Conservation (phyloP, 2,113 vertebrate genomes). For the Hippopotamus amphibius region DNA sequence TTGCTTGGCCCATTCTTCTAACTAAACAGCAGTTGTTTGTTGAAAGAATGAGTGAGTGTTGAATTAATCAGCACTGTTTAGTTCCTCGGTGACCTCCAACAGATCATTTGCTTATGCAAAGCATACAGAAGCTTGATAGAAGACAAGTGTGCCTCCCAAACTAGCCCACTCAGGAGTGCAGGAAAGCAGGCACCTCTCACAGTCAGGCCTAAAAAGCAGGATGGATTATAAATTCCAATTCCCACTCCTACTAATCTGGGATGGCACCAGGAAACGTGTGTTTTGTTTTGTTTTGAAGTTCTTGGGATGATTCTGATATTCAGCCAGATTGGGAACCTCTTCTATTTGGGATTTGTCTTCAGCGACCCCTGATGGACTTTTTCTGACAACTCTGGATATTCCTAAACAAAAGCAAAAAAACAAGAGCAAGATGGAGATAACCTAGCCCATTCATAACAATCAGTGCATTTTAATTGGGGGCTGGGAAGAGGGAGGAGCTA, state of each 20-base stretch:
- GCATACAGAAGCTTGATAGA: neutral
- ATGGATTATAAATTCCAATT: neutral
- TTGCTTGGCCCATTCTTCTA: constrained; percentile 51
- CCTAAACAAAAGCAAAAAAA: neutral
- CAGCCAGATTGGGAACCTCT: neutral
- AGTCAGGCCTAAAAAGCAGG: neutral
- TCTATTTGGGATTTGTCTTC: neutral
- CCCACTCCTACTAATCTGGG: neutral
- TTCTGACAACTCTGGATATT: neutral
- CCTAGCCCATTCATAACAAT: neutral
- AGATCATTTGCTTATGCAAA: constrained; percentile 69
- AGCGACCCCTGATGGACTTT: neutral
- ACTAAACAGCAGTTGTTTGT: constrained; percentile 75
- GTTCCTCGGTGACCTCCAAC: constrained; percentile 66
- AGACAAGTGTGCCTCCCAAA: neutral
- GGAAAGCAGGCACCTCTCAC: neutral
- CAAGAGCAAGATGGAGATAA: neutral
- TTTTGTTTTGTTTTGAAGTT: neutral
- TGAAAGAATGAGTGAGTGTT: constrained; percentile 66
- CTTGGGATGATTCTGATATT: neutral
- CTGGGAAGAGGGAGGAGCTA: neutral
- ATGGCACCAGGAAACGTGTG: neutral
- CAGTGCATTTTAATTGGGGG: neutral
- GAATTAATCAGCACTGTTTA: constrained; percentile 63
- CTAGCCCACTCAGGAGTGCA: neutral